Percentiles rank a stretch among this genome's conserved stretches.
Conservation (phyloP, 2,888 invertebrate genomes). For the Quadriops clusia region DNA sequence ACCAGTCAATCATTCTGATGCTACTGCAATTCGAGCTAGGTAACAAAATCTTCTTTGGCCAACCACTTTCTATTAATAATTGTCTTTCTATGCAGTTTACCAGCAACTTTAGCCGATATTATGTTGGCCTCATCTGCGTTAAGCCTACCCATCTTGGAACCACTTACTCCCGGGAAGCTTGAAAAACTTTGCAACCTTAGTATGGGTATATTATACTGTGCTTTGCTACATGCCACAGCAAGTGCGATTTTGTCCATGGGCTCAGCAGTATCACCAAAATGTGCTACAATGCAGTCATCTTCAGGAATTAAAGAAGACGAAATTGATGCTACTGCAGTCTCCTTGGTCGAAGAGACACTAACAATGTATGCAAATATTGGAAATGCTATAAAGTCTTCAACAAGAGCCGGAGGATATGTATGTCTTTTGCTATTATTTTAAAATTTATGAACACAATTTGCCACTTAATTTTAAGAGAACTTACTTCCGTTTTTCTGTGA, state of each 20-base stretch:
- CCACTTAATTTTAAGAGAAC: too few relatives aligned
- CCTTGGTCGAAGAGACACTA: slow-evolving; percentile 77
- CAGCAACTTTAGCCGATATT: slow-evolving; percentile 73
- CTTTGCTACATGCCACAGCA: slow-evolving; percentile 57
- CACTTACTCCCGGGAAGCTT: slow-evolving; percentile 72
- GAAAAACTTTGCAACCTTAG: slow-evolving; percentile 71
- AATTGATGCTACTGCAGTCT: slow-evolving; percentile 66
- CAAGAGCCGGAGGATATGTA: slow-evolving; percentile 78
- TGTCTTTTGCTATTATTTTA: slow-evolving; percentile 32
- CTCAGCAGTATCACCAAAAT: slow-evolving; percentile 47
- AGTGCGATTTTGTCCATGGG: slow-evolving; percentile 47
- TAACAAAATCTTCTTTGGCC: slow-evolving; percentile 22
- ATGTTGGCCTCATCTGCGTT: slow-evolving; percentile 71
- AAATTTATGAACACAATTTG: not conserved
- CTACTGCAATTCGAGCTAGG: slow-evolving; percentile 56
- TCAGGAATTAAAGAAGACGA: slow-evolving; percentile 51
- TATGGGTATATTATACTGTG: slow-evolving; percentile 72
- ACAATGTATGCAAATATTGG: slow-evolving; percentile 76
- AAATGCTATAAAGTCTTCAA: slow-evolving; percentile 68
- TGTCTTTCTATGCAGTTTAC: slow-evolving; percentile 44
- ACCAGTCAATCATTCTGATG: slow-evolving; percentile 60
- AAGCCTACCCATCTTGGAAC: slow-evolving; percentile 78
- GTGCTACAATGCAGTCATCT: slow-evolving; percentile 33
- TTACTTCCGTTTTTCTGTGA: too few relatives aligned
- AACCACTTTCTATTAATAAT: not conserved